Evolutionary conservation across 2,888 invertebrate genomes (phyloP), one percentile per base, ranked within the genome.

Genomic region (Chelonus formosanus): DNA sequence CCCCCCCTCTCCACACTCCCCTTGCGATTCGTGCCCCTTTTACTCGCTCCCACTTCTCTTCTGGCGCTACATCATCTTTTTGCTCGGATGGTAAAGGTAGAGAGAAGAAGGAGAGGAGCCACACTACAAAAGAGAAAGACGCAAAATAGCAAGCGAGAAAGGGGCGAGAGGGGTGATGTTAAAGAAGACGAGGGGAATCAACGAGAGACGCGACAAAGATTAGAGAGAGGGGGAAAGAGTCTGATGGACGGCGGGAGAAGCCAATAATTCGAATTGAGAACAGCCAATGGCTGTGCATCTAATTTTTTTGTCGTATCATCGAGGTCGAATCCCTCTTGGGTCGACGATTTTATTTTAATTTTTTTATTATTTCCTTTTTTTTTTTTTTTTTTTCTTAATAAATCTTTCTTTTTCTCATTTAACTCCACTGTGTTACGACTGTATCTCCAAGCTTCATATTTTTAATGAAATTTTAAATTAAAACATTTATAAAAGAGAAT

Each of bases 241-340:
- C 73, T 73, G 77, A 73, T 71, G 76, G 73, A 73, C 72, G 70
- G 71, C 73, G 70, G 74, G 75, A 71, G 76, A 76, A 76, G 73
- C 73, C 73, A 75, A 73, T 73, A 75, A 75, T 74, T 73, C 74
- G 74, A 83, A 83, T 82, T 82, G 83, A 82, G 83, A 83, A 80
- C 83, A 82, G 83, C 82, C 83, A 83, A 82, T 83, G 83, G 83
- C 82, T 81, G 82, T 80, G 82, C 82, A 83, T 83, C 82, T 82
- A 82, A 82, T 40, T 82, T 83, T 83, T 83, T 83, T 82, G 81
- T 83, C 81, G 80, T 80, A 82, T 72, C 72, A 72, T 71, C 70
- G 70, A 70, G 71, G 70, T 73, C 70, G 71, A 65, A 65, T 58
- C 71, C 70, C 20, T 20, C 20, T 20, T 20, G 20, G 20, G 6